Percentiles rank a stretch among this genome's conserved stretches.
Conservation (phyloP, 53 echinoderm and acorn worm genomes). For the Antedon mediterranea region DNA sequence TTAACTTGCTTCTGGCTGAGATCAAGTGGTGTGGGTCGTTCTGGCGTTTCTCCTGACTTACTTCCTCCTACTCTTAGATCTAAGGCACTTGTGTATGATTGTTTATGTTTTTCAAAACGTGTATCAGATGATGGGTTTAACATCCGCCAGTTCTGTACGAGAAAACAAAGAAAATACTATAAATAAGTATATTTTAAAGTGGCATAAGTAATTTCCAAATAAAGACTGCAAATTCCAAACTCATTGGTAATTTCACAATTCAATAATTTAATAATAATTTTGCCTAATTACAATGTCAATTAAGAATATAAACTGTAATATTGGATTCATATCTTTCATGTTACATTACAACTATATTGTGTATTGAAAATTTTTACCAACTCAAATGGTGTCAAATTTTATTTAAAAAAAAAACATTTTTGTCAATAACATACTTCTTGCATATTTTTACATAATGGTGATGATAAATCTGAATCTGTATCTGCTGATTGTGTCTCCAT, state of each 20-base stretch:
- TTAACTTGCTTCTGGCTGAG: not conserved
- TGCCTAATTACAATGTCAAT: no score
- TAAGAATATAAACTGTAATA: no score
- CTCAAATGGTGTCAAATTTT: no score
- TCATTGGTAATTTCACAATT: no score
- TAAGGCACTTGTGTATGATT: not conserved
- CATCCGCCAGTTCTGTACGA: not conserved
- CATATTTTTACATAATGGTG: not conserved
- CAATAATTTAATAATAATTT: no score
- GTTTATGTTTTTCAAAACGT: not conserved
- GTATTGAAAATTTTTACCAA: no score
- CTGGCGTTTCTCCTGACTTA: not conserved
- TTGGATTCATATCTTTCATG: no score
- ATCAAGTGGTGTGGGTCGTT: not conserved
- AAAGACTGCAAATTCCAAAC: no score
- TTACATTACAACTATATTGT: no score
- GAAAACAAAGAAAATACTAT: not conserved
- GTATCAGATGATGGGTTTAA: not conserved
- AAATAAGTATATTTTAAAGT: not conserved
- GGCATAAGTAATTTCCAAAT: no score
- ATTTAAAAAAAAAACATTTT: no score
- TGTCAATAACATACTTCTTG: not conserved
- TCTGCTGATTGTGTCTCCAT: constrained; percentile 91
- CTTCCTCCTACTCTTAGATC: not conserved
- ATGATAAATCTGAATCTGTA: constrained; percentile 43